A percentile compares a stretch with the other conserved stretches of the same genome.
These are phyloP conservation scores for Ciconia boyciana DNA, from an alignment of 2,113 vertebrate genomes.

Conservation along the genomic window DNA sequence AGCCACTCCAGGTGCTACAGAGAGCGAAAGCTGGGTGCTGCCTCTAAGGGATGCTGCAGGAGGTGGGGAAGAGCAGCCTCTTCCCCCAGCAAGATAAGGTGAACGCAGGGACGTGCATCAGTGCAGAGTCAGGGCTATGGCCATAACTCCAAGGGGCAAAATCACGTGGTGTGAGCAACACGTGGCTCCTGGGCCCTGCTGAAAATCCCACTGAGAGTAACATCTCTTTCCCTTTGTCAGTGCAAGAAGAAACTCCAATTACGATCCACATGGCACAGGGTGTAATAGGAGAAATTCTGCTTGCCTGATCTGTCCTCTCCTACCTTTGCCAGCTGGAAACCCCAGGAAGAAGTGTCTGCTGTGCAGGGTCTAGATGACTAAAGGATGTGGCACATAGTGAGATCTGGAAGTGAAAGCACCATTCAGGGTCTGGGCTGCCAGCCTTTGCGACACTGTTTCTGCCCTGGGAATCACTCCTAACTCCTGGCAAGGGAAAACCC, in stretches of 20 bases:
- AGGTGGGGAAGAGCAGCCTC: neutral
- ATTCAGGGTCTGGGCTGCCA: neutral
- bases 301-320: neutral
- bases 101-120: neutral
- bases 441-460: neutral
- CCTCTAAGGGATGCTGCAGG: neutral
- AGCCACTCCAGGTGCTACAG: neutral
- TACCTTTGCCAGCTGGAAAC: neutral
- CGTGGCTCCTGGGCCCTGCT: neutral
- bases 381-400: neutral
- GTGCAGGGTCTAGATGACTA: neutral
- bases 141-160: neutral
- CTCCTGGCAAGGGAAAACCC: neutral
- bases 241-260: neutral
- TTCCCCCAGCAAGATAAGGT: neutral
- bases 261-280: neutral
- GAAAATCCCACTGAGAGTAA: neutral
- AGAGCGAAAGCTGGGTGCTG: neutral
- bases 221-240: neutral
- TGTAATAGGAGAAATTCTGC: neutral
- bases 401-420: neutral
- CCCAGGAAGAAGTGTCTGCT: neutral
- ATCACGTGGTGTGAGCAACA: neutral
- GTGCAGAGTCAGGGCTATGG: neutral
- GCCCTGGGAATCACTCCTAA: neutral